These are phyloP conservation scores for Achlya flavicornis DNA, from an alignment of 2,888 invertebrate species.

Conservation along the genomic window DNA sequence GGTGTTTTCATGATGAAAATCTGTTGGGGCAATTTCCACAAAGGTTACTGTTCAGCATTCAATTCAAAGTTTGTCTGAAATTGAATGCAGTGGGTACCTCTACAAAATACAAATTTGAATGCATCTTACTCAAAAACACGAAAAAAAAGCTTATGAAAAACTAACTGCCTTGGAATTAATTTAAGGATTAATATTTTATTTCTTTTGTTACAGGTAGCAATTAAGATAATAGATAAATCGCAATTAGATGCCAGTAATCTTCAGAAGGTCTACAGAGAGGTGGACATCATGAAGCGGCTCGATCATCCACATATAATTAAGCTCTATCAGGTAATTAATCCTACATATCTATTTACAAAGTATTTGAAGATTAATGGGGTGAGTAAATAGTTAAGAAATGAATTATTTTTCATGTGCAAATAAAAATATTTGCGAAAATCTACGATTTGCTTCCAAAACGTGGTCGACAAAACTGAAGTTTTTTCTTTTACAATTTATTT, in stretches of 20 bases:
- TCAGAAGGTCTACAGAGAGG: slow-evolving; percentile 98
- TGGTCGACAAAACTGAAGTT: neutral
- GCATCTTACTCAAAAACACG: neutral
- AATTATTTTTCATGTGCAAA: neutral
- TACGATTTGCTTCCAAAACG: neutral
- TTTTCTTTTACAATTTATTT: neutral
- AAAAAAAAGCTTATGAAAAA: no score
- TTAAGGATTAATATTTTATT: slow-evolving; percentile 17
- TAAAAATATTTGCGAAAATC: neutral
- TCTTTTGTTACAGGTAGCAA: slow-evolving; percentile 91
- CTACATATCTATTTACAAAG: neutral
- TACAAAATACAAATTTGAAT: no score
- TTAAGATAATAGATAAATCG: slow-evolving; percentile 97
- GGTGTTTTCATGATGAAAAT: no score
- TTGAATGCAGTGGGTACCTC: neutral
- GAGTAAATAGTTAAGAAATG: no score
- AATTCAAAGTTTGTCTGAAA: neutral
- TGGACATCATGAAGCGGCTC: slow-evolving; percentile 98
- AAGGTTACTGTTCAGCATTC: neutral
- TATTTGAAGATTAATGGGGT: no score
- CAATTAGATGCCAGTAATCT: slow-evolving; percentile 95
- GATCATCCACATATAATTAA: slow-evolving; percentile 99
- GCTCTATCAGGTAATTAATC: slow-evolving; percentile 91
- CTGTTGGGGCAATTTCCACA: no score
- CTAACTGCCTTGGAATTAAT: neutral